These are phyloP conservation scores for Thereva unica DNA, from an alignment of 2,888 invertebrate genomes.

Conservation along the genomic window DNA sequence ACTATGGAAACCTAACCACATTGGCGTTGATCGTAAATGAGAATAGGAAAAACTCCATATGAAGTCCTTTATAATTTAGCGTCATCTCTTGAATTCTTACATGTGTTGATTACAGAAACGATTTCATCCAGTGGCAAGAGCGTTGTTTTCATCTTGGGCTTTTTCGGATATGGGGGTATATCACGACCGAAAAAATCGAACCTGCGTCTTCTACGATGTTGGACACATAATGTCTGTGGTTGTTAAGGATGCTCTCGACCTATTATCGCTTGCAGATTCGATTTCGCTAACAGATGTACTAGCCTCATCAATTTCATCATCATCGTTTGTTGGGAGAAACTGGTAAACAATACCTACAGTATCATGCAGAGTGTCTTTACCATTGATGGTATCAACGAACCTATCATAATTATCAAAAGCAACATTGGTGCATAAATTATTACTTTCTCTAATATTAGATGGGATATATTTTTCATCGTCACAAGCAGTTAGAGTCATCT, in stretches of 20 bases:
- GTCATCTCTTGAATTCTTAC: neutral
- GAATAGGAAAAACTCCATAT: neutral
- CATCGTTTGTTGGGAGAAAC: constrained; percentile 13
- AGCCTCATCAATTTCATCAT: neutral
- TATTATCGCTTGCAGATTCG: neutral
- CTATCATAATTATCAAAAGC: constrained; percentile 49
- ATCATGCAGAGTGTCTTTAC: constrained; percentile 51
- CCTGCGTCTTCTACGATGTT: constrained; percentile 13
- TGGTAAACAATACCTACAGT: constrained; percentile 51
- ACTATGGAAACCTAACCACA: constrained; percentile 49
- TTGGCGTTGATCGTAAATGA: constrained; percentile 42
- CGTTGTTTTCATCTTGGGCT: neutral
- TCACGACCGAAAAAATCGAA: constrained; percentile 17
- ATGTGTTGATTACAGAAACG: neutral
- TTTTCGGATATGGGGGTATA: constrained; percentile 6
- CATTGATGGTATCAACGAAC: constrained; percentile 48
- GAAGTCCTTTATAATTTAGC: too few relatives aligned
- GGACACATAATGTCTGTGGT: too few relatives aligned
- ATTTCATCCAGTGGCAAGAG: constrained; percentile 41
- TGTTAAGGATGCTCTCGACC: too few relatives aligned
- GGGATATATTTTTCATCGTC: constrained; percentile 44
- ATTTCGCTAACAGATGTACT: neutral
- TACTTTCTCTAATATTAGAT: constrained; percentile 40
- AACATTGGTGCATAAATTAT: constrained; percentile 45
- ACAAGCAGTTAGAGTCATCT: constrained; percentile 45